Evolutionary conservation across 2,113 vertebrate species (phyloP).

Genomic region (Cinclus mexicanus): DNA sequence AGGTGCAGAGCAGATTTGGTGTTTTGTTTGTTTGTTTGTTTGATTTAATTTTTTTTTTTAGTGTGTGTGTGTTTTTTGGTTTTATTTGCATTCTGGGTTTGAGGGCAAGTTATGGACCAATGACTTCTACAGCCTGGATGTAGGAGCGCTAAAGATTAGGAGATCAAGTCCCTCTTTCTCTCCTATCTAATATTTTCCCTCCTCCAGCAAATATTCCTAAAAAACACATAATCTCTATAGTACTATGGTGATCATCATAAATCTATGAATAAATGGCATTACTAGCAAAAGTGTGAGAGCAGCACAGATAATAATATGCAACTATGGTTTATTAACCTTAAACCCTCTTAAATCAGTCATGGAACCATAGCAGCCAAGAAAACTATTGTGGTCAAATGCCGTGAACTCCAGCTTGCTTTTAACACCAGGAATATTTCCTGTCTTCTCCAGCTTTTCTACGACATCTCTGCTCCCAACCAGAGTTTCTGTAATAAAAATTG

Average conservation of each 20-base stretch:
- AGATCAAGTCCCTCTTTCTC: neutral
- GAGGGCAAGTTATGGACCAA: neutral
- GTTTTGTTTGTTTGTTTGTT: neutral
- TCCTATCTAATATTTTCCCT: neutral
- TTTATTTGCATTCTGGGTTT: neutral
- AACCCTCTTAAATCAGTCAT: slow-evolving; percentile 56
- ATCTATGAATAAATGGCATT: slow-evolving; percentile 21
- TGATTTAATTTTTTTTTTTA: too few species aligned
- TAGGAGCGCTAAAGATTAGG: neutral
- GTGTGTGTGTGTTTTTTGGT: too few species aligned
- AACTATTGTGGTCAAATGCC: slow-evolving; percentile 57
- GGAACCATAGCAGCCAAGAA: slow-evolving; percentile 65
- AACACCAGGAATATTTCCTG: slow-evolving; percentile 14
- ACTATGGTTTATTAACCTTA: slow-evolving; percentile 66
- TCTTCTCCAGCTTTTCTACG: neutral
- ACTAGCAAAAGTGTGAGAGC: slow-evolving; percentile 13
- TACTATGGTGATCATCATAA: slow-evolving; percentile 14
- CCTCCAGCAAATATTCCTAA: neutral
- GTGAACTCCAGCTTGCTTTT: slow-evolving; percentile 48
- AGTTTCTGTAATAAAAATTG: slow-evolving; percentile 48
- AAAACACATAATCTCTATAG: slow-evolving; percentile 5
- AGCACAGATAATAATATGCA: slow-evolving; percentile 55
- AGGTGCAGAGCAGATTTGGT: neutral
- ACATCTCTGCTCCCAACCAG: neutral
- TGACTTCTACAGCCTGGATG: neutral